These are phyloP conservation scores for Schizotus pectinicornis DNA, from an alignment of 2,888 invertebrate species.

Conservation along the genomic window DNA sequence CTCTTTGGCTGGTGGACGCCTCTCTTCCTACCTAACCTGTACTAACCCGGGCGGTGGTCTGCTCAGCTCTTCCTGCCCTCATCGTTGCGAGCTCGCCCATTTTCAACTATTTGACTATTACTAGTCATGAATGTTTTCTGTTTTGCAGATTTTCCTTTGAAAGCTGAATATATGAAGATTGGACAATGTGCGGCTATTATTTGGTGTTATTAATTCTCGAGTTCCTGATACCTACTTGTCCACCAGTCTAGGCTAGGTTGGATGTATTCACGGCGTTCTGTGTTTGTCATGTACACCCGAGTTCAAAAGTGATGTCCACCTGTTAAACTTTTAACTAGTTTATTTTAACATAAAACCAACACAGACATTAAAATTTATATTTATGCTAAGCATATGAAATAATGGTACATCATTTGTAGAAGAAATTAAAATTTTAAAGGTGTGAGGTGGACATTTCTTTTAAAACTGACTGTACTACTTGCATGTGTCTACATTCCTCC, in stretches of 20 bases:
- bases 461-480: too few relatives aligned
- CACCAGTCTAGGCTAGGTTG: conserved; percentile 57
- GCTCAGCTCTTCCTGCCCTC: conserved; percentile 56
- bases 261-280: conserved; percentile 52
- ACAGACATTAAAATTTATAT: too few relatives aligned
- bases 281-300: conserved; percentile 42
- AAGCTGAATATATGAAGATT: conserved; percentile 48
- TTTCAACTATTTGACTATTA: conserved; percentile 32
- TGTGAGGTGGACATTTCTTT: too few relatives aligned
- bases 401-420: too few relatives aligned
- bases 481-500: conserved; percentile 55
- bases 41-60: conserved; percentile 61
- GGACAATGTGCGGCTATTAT: conserved; percentile 42
- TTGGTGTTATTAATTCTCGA: conserved; percentile 41
- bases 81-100: conserved; percentile 44
- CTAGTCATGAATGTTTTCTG: conserved; percentile 59
- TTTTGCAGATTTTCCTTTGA: conserved; percentile 61
- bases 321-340: too few relatives aligned
- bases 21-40: conserved; percentile 58
- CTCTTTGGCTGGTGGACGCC: conserved; percentile 59
- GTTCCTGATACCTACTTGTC: conserved; percentile 50
- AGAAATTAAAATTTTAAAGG: too few relatives aligned
- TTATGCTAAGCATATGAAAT: too few relatives aligned
- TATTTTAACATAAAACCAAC: too few relatives aligned
- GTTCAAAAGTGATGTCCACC: too few relatives aligned